These are phyloP conservation scores for Delichon dasypus DNA, from an alignment of 2,797 vertebrate genomes.

Conservation along the genomic window DNA sequence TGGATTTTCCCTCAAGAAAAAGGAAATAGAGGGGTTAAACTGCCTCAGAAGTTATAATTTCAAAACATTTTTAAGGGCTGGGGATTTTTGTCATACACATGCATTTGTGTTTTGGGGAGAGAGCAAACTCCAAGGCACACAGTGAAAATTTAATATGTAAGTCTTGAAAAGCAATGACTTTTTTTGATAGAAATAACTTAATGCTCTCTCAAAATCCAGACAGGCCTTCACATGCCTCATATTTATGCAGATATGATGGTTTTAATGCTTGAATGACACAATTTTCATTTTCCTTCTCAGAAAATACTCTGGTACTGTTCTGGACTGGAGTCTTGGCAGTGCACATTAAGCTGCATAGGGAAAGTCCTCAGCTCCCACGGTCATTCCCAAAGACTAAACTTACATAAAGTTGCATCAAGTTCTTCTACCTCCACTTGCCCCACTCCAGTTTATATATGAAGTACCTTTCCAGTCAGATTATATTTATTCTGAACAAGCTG, in stretches of 20 bases:
- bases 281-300: not conserved
- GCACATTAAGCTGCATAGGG: not conserved
- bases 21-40: not conserved
- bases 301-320: not conserved
- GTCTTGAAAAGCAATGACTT: not conserved
- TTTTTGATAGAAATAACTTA: not conserved
- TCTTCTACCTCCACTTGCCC: not conserved
- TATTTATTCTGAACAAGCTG: not conserved
- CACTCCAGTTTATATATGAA: not conserved
- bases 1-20: not conserved
- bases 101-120: not conserved
- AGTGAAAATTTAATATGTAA: not conserved
- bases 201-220: not conserved
- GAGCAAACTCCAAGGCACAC: not conserved
- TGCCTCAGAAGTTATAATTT: not conserved
- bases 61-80: not conserved
- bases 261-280: not conserved
- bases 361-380: not conserved
- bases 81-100: not conserved
- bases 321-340: not conserved
- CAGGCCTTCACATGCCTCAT: not conserved
- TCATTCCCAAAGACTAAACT: not conserved
- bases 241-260: not conserved
- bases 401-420: not conserved
- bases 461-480: not conserved